Evolutionary conservation across 2,113 vertebrate species (phyloP).

Genomic region (Prunella himalayana): DNA sequence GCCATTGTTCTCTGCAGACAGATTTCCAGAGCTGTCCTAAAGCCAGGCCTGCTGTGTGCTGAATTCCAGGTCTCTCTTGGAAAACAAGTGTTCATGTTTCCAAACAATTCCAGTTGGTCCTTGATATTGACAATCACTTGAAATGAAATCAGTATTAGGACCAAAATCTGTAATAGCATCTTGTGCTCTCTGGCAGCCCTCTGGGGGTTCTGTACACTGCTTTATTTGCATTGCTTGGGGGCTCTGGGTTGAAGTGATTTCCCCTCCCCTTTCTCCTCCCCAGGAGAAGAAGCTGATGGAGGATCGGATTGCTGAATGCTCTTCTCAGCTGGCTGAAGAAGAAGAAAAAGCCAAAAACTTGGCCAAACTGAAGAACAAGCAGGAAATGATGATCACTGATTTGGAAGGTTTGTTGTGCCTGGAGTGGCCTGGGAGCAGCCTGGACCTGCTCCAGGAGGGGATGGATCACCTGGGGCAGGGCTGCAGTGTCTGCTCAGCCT

Average conservation of each 20-base stretch:
- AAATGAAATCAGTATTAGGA: not conserved
- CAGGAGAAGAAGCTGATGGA: constrained; percentile 97
- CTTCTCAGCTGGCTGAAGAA: constrained; percentile 91
- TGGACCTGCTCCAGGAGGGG: not conserved
- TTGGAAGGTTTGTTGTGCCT: constrained; percentile 83
- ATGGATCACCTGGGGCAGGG: not conserved
- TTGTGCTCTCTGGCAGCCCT: not conserved
- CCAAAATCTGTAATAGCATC: not conserved
- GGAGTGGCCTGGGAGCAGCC: not conserved
- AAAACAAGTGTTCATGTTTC: not conserved
- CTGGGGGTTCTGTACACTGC: not conserved
- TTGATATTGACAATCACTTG: not conserved
- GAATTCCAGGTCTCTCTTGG: not conserved
- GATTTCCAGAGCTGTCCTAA: not conserved
- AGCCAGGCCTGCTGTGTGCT: not conserved
- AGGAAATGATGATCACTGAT: constrained; percentile 97
- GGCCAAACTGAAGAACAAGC: constrained; percentile 95
- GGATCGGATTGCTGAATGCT: constrained; percentile 90
- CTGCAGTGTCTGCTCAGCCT: not conserved
- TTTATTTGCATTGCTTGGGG: not conserved
- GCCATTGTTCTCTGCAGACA: not conserved
- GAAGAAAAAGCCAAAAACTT: constrained; percentile 98
- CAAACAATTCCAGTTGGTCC: not conserved
- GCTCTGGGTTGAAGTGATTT: not conserved
- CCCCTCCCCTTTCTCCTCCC: not conserved